Conservation (phyloP, 2,888 invertebrate genomes). For the Gryllus longicercus region DNA sequence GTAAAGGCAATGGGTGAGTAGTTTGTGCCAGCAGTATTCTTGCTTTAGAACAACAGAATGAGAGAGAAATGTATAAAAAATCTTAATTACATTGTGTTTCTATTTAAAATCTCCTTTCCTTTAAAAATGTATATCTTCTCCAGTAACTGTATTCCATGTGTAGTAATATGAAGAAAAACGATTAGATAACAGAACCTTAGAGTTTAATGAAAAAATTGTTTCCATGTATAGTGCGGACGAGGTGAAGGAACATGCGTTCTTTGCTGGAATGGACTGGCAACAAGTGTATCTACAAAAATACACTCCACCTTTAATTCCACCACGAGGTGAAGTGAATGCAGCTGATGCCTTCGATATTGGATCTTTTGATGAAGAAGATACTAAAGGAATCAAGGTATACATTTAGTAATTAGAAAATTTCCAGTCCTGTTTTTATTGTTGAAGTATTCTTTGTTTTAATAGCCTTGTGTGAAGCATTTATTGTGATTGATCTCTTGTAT, state of each 20-base stretch:
- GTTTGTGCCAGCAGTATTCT: no score
- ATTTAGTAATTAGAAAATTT: background rate
- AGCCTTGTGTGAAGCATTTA: no score
- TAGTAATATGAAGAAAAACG: no score
- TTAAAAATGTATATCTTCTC: no score
- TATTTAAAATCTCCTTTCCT: no score
- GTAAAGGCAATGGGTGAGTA: slow-evolving; percentile 82
- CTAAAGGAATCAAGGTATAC: slow-evolving; percentile 93
- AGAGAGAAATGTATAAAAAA: no score
- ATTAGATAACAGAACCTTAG: background rate
- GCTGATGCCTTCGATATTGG: slow-evolving; percentile 99
- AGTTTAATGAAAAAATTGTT: background rate
- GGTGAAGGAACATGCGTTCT: slow-evolving; percentile 96
- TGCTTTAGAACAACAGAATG: no score
- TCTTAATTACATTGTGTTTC: no score
- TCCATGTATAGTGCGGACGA: slow-evolving; percentile 77
- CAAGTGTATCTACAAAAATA: slow-evolving; percentile 98
- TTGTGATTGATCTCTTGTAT: no score
- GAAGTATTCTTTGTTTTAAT: no score
- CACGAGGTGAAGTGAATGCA: slow-evolving; percentile 98
- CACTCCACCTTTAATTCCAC: slow-evolving; percentile 96
- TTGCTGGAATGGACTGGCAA: slow-evolving; percentile 98
- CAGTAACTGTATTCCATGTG: no score
- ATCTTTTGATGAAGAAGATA: slow-evolving; percentile 99
- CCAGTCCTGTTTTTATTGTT: no score